phyloP scores from a whole-genome alignment of 2,888 invertebrate genomes.

The Lepidonotus clava region DNA sequence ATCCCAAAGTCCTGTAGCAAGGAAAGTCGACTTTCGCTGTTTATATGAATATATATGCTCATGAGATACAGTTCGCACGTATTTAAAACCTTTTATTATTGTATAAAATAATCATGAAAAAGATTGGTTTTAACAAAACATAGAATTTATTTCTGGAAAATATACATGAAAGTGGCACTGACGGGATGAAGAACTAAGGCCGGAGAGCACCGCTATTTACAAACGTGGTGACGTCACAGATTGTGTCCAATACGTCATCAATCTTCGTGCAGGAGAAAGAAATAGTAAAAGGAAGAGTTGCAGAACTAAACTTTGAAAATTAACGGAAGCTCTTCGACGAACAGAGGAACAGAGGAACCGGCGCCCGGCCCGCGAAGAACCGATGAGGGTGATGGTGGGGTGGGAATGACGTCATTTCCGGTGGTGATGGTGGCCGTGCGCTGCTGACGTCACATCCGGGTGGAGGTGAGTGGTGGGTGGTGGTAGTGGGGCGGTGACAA shows the following conservation, averaged over 20 bases:
- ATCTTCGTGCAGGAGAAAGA: background rate
- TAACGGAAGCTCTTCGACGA: background rate
- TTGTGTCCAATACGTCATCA: slow-evolving; percentile 20
- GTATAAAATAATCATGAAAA: background rate
- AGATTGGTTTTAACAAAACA: slow-evolving; percentile 32
- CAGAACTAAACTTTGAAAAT: background rate
- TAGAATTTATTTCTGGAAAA: slow-evolving; percentile 41
- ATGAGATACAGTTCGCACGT: no score
- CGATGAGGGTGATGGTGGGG: background rate
- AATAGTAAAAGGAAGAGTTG: background rate
- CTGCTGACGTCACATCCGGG: background rate
- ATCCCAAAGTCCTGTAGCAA: no score
- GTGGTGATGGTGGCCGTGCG: slow-evolving; percentile 13
- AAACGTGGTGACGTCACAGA: background rate
- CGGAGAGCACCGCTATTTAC: slow-evolving; percentile 18
- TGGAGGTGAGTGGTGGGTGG: background rate
- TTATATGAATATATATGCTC: no score
- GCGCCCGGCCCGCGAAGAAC: background rate
- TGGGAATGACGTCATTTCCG: background rate
- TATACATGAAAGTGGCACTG: slow-evolving; percentile 7
- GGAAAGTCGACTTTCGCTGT: no score
- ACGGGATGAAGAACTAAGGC: slow-evolving; percentile 4
- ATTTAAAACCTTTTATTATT: no score
- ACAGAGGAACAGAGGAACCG: background rate
- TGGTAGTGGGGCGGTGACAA: background rate